Conservation (phyloP, 2,797 vertebrate species). For the Sternotherus odoratus region DNA sequence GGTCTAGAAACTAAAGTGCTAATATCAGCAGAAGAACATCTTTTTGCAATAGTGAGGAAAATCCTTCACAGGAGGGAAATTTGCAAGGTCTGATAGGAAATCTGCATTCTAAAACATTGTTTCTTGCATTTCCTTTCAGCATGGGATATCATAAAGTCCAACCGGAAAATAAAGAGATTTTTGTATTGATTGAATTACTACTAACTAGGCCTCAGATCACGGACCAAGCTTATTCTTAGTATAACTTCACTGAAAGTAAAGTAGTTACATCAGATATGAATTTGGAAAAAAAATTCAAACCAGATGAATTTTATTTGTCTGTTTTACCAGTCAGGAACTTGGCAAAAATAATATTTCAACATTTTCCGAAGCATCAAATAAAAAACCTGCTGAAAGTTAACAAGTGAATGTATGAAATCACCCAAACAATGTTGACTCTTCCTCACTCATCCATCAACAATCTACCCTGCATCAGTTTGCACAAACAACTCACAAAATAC, state of each 20-base stretch:
- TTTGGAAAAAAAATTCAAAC: neutral
- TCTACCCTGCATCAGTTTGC: rapidly evolving
- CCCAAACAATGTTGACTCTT: neutral
- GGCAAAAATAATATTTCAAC: neutral
- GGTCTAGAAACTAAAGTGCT: neutral
- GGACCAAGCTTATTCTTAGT: neutral
- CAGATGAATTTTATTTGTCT: neutral
- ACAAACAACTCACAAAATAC: neutral
- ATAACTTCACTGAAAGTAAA: slow-evolving; percentile 26
- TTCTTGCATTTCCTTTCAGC: neutral
- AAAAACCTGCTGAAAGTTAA: neutral
- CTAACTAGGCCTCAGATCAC: neutral
- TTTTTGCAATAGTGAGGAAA: neutral
- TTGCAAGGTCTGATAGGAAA: neutral
- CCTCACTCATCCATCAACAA: neutral
- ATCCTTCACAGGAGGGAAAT: neutral
- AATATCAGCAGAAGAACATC: neutral
- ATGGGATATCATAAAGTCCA: neutral
- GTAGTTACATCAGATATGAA: neutral
- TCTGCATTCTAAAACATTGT: neutral
- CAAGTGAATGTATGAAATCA: neutral
- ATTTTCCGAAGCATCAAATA: neutral
- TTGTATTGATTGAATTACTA: neutral
- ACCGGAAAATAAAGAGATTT: neutral
- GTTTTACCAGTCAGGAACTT: neutral